These are phyloP conservation scores for Vanacampus margaritifer DNA, from an alignment of 2,113 vertebrate genomes.

Conservation along the genomic window DNA sequence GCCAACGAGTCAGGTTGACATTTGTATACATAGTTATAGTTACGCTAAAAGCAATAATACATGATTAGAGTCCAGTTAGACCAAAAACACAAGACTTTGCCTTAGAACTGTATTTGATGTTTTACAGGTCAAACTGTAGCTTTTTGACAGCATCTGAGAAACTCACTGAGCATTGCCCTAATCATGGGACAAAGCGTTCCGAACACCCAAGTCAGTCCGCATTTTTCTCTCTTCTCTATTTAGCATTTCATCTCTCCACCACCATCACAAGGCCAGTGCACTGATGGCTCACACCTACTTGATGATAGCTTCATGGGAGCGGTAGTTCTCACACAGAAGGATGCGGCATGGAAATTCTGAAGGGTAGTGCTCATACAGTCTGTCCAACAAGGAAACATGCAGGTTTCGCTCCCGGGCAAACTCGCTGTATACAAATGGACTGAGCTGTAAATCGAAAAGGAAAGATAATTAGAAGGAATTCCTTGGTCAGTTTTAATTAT, in stretches of 20 bases:
- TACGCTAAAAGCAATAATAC: neutral
- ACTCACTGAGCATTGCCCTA: neutral
- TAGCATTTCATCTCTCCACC: neutral
- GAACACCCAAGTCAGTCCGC: neutral
- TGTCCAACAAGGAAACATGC: slow-evolving; percentile 92
- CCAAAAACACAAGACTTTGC: neutral
- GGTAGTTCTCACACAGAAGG: slow-evolving; percentile 99
- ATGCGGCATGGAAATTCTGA: slow-evolving; percentile 94
- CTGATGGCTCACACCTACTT: slow-evolving; percentile 88
- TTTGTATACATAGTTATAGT: neutral
- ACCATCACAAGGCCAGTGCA: slow-evolving; percentile 30
- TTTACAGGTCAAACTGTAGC: neutral
- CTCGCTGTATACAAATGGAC: slow-evolving; percentile 99
- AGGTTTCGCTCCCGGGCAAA: slow-evolving; percentile 97
- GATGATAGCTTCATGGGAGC: slow-evolving; percentile 99
- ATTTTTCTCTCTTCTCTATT: neutral
- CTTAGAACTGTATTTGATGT: neutral
- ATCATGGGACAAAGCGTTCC: neutral
- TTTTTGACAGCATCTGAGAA: slow-evolving; percentile 1
- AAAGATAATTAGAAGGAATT: neutral
- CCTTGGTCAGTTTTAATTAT: slow-evolving; percentile 8
- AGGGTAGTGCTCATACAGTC: slow-evolving; percentile 97
- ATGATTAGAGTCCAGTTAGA: too few species aligned
- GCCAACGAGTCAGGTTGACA: neutral
- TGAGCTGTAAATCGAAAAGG: slow-evolving; percentile 81